Base-by-base conservation (phyloP, 2,888 invertebrate genomes). In the Xylophagus ater region DNA sequence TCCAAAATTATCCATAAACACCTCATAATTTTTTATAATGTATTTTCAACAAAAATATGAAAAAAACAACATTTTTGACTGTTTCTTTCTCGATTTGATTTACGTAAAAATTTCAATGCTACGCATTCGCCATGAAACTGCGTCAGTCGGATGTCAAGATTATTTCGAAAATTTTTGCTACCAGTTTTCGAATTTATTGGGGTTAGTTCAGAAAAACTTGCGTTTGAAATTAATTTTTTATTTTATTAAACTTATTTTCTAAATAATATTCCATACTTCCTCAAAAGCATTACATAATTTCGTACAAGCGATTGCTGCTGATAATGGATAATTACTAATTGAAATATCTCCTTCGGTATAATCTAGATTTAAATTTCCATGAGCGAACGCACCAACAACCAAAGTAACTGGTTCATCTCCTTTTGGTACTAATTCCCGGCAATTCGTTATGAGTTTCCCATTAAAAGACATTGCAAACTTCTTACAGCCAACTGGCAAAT, bases 311-410 rank as follows among this genome's bases (percentile, higher is more conserved):
- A 97, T 70, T 8, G 98, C 98, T 15, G 88, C 98, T 24, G 96
- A 97, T 25, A 98, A 68, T 3, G 97, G 98, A 67, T 93, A 97
- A 60, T 86, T 89, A 60, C 94, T 94, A 40, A 99, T 85, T 3
- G 97, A 90, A 56, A 89, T 72, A 0, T 78, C 77, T 47, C 85
- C 86, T 69, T 98, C 96, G 2, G 81, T 76, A 64, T 96, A 98
- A 62, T 96, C 92, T 2, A 70, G 68, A 51, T 78, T 74, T 44
- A 97, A 80, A 65, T 83, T 85, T 39, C 98, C 98, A 66, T 94
- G 90, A 0, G 98, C 97, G 82, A 98, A 94, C 3, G 97, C 93
- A 26, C 98, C 98, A 41, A 98, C 71, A 3, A 96, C 81, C 49
- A 98, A 69, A 0, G 84, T 92, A 41, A 96, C 73, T 1, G 96